Percentiles rank a stretch among this genome's conserved stretches.
These are phyloP conservation scores for Epirrhoe alternata DNA, from an alignment of 2,888 invertebrate species.

Conservation along the genomic window DNA sequence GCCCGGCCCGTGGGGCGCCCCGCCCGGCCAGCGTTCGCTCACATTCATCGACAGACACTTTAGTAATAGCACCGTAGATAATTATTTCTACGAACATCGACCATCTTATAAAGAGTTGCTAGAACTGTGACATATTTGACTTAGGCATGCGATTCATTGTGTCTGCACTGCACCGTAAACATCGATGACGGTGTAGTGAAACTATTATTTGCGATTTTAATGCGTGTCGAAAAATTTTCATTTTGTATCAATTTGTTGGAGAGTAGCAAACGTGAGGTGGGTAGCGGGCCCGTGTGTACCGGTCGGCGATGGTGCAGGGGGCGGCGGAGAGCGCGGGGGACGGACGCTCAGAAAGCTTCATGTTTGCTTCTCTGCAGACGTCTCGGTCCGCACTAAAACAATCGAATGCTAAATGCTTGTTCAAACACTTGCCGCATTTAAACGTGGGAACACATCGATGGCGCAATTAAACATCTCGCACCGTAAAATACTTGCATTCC, in stretches of 20 bases:
- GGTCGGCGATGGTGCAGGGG: slow-evolving; percentile 32
- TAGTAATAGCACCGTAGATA: slow-evolving; percentile 75
- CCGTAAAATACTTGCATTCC: slow-evolving; percentile 61
- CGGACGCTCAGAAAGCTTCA: slow-evolving; percentile 67
- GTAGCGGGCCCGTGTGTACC: slow-evolving; percentile 20
- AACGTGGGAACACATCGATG: slow-evolving; percentile 81
- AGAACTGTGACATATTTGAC: slow-evolving; percentile 64
- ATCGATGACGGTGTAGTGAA: slow-evolving; percentile 36
- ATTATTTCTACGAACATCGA: slow-evolving; percentile 78
- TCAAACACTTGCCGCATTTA: slow-evolving; percentile 81
- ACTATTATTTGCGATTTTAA: slow-evolving; percentile 10
- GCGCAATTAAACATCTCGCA: slow-evolving; percentile 76
- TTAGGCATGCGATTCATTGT: slow-evolving; percentile 57
- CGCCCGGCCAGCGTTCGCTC: slow-evolving; percentile 63
- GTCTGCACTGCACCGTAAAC: slow-evolving; percentile 58
- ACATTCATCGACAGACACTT: slow-evolving; percentile 71
- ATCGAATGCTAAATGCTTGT: slow-evolving; percentile 83
- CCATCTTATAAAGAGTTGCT: slow-evolving; percentile 76
- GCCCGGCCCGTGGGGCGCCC: slow-evolving; percentile 66
- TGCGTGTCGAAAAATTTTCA: slow-evolving; percentile 28
- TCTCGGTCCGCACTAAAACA: slow-evolving; percentile 83
- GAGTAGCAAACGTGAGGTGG: slow-evolving; percentile 15
- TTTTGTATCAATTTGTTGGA: slow-evolving; percentile 25
- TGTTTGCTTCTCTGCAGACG: slow-evolving; percentile 78
- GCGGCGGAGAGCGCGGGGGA: slow-evolving; percentile 37